Evolutionary conservation across 2,113 vertebrate species (phyloP).

Genomic region (Tichodroma muraria): DNA sequence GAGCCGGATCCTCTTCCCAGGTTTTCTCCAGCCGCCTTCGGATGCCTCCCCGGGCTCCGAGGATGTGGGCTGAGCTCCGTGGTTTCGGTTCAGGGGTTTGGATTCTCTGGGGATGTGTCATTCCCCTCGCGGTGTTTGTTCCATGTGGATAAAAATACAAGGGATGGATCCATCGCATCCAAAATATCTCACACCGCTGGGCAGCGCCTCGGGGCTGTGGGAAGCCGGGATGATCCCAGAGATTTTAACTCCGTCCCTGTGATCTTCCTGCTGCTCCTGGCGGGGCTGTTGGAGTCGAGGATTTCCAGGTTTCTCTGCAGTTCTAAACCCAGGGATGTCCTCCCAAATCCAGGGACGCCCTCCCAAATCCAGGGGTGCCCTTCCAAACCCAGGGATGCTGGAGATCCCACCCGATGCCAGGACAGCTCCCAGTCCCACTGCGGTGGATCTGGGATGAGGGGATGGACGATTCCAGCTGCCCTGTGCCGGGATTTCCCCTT

Average conservation of each 20-base stretch:
- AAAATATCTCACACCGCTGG: slow-evolving; percentile 10
- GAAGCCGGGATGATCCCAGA: not conserved
- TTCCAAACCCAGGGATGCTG: not conserved
- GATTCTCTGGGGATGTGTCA: slow-evolving; percentile 44
- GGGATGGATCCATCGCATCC: not conserved
- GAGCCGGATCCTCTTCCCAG: not conserved
- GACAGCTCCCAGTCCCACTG: too few species aligned
- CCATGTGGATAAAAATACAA: slow-evolving; percentile 13
- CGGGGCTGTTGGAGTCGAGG: accelerated
- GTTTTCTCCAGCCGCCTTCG: not conserved
- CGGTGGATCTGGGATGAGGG: too few species aligned
- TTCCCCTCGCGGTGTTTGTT: not conserved
- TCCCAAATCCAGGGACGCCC: not conserved
- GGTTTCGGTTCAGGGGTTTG: not conserved
- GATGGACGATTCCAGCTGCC: too few species aligned
- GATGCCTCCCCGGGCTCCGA: not conserved
- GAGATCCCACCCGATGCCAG: too few species aligned
- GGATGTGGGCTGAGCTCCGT: slow-evolving; percentile 38
- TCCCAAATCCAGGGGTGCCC: not conserved
- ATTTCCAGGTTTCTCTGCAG: not conserved
- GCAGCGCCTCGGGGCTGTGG: not conserved
- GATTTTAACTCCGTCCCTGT: not conserved
- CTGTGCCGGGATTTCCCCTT: too few species aligned
- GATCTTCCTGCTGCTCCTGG: not conserved
- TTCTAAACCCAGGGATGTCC: not conserved